Conservation (phyloP, 2,888 invertebrate genomes). For the Schrankia costaestrigalis region DNA sequence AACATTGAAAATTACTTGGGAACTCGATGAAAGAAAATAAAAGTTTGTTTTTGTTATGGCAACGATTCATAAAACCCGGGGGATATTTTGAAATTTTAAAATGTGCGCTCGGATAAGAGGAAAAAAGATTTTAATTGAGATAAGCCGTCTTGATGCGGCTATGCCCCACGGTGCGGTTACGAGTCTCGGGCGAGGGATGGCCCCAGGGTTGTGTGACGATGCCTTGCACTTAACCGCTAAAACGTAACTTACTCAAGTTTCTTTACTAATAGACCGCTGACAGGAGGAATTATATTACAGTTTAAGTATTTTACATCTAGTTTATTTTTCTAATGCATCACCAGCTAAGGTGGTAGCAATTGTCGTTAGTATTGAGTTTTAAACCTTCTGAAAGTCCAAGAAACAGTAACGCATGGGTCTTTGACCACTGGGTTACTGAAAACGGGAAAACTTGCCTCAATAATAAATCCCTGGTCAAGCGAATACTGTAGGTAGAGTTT, state of each 20-base stretch:
- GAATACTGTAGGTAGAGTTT: too few relatives aligned
- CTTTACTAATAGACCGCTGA: background rate
- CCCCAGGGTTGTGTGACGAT: constrained; percentile 24
- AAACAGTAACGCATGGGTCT: too few relatives aligned
- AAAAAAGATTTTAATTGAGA: constrained; percentile 63
- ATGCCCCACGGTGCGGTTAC: constrained; percentile 29
- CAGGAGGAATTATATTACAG: too few relatives aligned
- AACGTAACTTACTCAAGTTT: constrained; percentile 11
- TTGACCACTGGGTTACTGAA: too few relatives aligned
- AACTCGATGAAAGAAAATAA: constrained; percentile 28
- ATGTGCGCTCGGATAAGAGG: constrained; percentile 40
- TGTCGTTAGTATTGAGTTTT: too few relatives aligned
- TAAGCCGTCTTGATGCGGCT: constrained; percentile 47
- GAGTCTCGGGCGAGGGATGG: constrained; percentile 30
- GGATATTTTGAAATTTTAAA: constrained; percentile 60
- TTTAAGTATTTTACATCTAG: too few relatives aligned
- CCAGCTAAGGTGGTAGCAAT: too few relatives aligned
- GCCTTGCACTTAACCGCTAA: constrained; percentile 26
- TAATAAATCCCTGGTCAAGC: too few relatives aligned
- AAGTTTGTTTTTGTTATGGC: constrained; percentile 40
- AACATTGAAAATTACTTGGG: constrained; percentile 17
- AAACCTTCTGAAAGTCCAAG: too few relatives aligned
- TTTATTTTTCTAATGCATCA: too few relatives aligned
- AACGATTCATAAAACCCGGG: constrained; percentile 40
- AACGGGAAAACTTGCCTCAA: too few relatives aligned